Evolutionary conservation across 35 echinoderm and acorn worm species (phyloP), one percentile per base, ranked within the genome.

Genomic region (Hemicentrotus pulcherrimus): DNA sequence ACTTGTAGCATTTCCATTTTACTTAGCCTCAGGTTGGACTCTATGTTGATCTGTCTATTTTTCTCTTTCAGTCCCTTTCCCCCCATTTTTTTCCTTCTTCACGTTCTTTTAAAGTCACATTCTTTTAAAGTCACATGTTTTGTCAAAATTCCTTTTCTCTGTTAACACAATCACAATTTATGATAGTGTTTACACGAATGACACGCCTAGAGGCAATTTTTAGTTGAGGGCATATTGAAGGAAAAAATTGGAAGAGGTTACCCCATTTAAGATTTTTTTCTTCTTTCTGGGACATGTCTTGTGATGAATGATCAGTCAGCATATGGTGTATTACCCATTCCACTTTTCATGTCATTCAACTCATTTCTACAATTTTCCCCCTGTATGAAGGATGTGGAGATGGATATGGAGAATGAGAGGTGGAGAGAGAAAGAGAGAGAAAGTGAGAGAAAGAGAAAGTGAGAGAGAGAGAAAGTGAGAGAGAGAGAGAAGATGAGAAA

Each of bases 151-250:
- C 88, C 46, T 90, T 90, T 90, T 90, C 88, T 90, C 88, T 90
- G 88, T 90, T 90, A 93, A 58, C 46, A 47, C 48, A 93, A 93
- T 93, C 47, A 93, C 91, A 93, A 93, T 93, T 93, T 93, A 93
- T 93, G 91, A 93, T 32, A 93, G 48, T 93, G 91, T 93, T 93
- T 93, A 93, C 48, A 93, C 16, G 46, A 93, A 93, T 93, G 91
- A 93, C 91, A 93, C 91, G 48, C 46, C 91, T n/a, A 13, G 16
- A 58, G 91, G 91, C 91, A 32, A 58, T 93, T 93, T 93, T 93
- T 93, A 78, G 91, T 58, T 13, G 2, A 31, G 91, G 91, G 91
- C 91, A 93, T 93, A 58, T 58, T 93, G 48, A 93, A 45, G 46
- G 88, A 90, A 19, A 90, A 90, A 93, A 93, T 52, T 48, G 48